Conservation (phyloP, 2,113 vertebrate species). For the Caranx melampygus region DNA sequence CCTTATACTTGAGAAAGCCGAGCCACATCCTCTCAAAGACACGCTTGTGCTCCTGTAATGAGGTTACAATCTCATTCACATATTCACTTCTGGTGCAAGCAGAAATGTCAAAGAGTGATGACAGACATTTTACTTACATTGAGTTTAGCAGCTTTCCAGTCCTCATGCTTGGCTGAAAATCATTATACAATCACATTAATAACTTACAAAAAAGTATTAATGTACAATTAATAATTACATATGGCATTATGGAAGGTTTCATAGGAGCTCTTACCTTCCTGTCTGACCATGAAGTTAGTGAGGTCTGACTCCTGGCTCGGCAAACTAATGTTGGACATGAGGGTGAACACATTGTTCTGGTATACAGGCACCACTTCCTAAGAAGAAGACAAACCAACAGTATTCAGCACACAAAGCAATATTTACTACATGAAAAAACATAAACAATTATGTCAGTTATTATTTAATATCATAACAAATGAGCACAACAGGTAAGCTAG, state of each 20-base stretch:
- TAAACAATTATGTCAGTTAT: too few relatives aligned
- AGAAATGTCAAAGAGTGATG: background rate
- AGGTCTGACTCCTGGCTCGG: slow-evolving; percentile 82
- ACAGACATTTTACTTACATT: slow-evolving; percentile 80
- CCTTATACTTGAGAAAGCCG: slow-evolving; percentile 92
- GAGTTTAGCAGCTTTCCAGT: slow-evolving; percentile 89
- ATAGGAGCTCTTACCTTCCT: slow-evolving; percentile 81
- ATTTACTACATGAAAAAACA: too few relatives aligned
- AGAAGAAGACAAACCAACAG: background rate
- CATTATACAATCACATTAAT: background rate
- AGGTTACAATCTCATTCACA: background rate
- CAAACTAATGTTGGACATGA: slow-evolving; percentile 89
- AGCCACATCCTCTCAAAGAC: slow-evolving; percentile 94
- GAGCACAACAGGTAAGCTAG: background rate
- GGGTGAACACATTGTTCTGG: slow-evolving; percentile 89
- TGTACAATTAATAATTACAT: too few relatives aligned
- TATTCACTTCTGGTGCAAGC: background rate
- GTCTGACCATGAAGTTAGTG: slow-evolving; percentile 87
- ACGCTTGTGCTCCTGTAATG: slow-evolving; percentile 89
- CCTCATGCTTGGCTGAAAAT: slow-evolving; percentile 82
- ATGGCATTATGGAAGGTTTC: background rate
- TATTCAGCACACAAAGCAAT: background rate
- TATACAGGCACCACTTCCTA: slow-evolving; percentile 77
- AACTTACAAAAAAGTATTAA: background rate
- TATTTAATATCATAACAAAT: background rate